Percentiles rank a stretch among this genome's conserved stretches.
Conservation (phyloP, 1,140 invertebrate species). For the Calosoma granatense region DNA sequence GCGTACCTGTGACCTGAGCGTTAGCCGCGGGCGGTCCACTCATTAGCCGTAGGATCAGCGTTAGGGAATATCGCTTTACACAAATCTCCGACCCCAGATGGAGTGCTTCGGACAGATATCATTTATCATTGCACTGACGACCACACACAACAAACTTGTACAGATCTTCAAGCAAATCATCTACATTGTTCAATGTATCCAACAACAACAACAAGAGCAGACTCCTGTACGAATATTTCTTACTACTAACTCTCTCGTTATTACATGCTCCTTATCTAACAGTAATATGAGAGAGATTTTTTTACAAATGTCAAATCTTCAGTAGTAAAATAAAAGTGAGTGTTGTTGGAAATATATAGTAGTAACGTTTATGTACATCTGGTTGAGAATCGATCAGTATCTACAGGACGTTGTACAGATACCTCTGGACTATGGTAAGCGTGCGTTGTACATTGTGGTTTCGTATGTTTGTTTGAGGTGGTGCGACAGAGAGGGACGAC, state of each 20-base stretch:
- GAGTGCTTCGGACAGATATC: constrained; percentile 15
- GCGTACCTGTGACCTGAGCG: neutral
- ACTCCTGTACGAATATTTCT: neutral
- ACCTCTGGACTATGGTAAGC: too few species aligned
- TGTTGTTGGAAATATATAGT: too few species aligned
- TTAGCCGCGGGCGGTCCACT: constrained; percentile 14
- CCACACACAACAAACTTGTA: constrained; percentile 13
- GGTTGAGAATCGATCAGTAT: too few species aligned
- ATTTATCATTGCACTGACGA: constrained; percentile 12
- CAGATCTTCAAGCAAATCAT: neutral
- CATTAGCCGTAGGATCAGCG: constrained; percentile 15
- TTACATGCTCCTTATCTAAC: neutral
- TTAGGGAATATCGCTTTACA: constrained; percentile 9
- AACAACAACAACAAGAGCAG: neutral
- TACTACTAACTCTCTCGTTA: too few species aligned
- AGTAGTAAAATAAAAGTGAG: too few species aligned
- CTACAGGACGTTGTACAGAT: too few species aligned
- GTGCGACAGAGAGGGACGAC: neutral
- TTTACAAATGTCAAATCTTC: too few species aligned
- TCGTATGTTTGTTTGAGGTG: neutral
- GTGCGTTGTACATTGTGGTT: too few species aligned
- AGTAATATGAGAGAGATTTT: neutral
- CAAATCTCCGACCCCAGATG: neutral
- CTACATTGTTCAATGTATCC: neutral
- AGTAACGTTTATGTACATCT: too few species aligned